Evolutionary conservation across 2,888 invertebrate genomes (phyloP), one percentile per base, ranked within the genome.

Genomic region (Eubasilissa splendida): DNA sequence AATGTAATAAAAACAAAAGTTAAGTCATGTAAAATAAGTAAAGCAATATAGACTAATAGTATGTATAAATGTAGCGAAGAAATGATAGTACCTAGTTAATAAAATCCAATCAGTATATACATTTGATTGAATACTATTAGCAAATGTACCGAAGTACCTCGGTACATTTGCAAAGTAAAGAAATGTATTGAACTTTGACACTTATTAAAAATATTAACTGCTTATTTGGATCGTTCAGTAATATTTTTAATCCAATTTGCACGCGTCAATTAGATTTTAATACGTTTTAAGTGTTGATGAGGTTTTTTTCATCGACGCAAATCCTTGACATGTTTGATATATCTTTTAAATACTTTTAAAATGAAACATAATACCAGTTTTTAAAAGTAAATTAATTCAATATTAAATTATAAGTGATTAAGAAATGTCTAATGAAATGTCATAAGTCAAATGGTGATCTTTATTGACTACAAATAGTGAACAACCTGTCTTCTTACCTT

Each of bases 401-500:
- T 1, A 42, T 42, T 1, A 42, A 42, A 42, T 7, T 42, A 42
- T 42, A 42, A 42, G 42, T 42, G 42, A 70, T 70, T 52, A 70
- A 70, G 70, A 54, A 70, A 70, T 22, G 11, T 70, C 70, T 10
- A 70, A 54, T 22, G 22, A 22, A 70, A 70, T 70, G 70, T 70
- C 70, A 70, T 53, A 53, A 52, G 70, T 70, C 70, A 53, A 70
- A 54, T 70, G 52, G 53, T 70, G 70, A 70, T 70, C 70, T 50
- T 70, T 70, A 70, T 70, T 70, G 53, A 70, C 70, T 54, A 70
- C 22, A 70, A 82, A 82, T 82, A 68, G 82, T 80, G 75, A 82
- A 80, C 70, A 80, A 70, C 80, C 75, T 80, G 58, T 80, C 77
- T 80, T 80, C 79, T 77, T 73, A 56, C 65, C 63, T 80, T 80